Conservation (phyloP, 2,888 invertebrate species). For the Thecophora atra region DNA sequence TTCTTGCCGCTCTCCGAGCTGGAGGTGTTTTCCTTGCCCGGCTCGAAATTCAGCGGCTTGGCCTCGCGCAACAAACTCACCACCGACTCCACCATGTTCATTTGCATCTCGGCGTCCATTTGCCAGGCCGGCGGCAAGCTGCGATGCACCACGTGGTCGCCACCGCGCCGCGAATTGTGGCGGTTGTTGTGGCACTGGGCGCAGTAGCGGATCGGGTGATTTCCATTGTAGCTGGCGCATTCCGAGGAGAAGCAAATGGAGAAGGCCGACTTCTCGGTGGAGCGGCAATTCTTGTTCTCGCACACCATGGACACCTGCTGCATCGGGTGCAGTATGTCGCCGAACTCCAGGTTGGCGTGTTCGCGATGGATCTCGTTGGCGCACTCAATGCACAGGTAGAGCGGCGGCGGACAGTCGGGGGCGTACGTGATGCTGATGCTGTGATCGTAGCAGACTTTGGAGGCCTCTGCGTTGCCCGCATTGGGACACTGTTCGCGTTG, state of each 20-base stretch:
- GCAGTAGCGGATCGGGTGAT: slow-evolving; percentile 94
- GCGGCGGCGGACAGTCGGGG: slow-evolving; percentile 88
- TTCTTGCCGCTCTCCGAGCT: slow-evolving; percentile 56
- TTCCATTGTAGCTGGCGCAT: slow-evolving; percentile 95
- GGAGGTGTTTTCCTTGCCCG: slow-evolving; percentile 67
- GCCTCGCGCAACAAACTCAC: slow-evolving; percentile 93
- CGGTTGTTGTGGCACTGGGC: slow-evolving; percentile 88
- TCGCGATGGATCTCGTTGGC: slow-evolving; percentile 91
- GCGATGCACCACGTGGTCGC: slow-evolving; percentile 90
- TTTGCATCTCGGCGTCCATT: slow-evolving; percentile 90
- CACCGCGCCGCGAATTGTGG: slow-evolving; percentile 86
- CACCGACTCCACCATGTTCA: slow-evolving; percentile 93
- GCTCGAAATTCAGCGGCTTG: slow-evolving; percentile 78
- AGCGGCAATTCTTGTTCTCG: slow-evolving; percentile 97
- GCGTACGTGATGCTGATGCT: slow-evolving; percentile 88
- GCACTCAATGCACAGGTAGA: slow-evolving; percentile 96
- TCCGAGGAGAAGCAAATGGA: slow-evolving; percentile 97
- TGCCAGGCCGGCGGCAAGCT: slow-evolving; percentile 87
- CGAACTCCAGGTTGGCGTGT: slow-evolving; percentile 84
- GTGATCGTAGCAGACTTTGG: slow-evolving; percentile 94
- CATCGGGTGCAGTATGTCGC: slow-evolving; percentile 90
- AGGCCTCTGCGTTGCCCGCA: slow-evolving; percentile 84
- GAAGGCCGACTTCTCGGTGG: slow-evolving; percentile 89
- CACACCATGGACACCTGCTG: slow-evolving; percentile 94
- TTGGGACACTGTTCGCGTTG: slow-evolving; percentile 93